Percentiles rank a stretch among this genome's conserved stretches.
These are phyloP conservation scores for Melanostoma scalare DNA, from an alignment of 2,888 invertebrate genomes.

Conservation along the genomic window DNA sequence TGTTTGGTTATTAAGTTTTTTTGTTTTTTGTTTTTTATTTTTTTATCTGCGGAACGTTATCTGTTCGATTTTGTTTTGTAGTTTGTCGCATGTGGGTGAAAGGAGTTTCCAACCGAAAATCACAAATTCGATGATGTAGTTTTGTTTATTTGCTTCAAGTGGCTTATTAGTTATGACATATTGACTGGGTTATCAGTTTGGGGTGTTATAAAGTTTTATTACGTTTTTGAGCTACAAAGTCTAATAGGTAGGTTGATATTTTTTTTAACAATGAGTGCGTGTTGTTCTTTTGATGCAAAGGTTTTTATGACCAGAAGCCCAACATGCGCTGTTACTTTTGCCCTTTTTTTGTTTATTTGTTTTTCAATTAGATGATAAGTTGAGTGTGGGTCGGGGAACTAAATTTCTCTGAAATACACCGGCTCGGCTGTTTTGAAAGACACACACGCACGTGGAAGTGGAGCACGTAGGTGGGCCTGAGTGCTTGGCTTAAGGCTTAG, in stretches of 20 bases:
- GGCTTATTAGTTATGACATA: background rate
- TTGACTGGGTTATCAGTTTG: background rate
- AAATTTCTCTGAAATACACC: constrained; percentile 37
- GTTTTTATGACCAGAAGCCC: constrained; percentile 30
- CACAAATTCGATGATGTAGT: background rate
- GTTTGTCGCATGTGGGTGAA: background rate
- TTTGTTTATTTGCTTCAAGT: constrained; percentile 1
- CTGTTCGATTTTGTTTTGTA: background rate
- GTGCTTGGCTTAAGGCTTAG: constrained; percentile 5
- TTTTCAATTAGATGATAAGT: constrained; percentile 32
- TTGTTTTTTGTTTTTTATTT: background rate
- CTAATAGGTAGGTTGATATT: background rate
- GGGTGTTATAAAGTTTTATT: constrained; percentile 20
- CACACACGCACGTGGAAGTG: background rate
- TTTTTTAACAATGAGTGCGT: constrained; percentile 6
- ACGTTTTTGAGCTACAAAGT: background rate
- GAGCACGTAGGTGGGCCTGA: constrained; percentile 34
- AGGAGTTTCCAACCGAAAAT: background rate
- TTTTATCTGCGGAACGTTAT: constrained; percentile 9
- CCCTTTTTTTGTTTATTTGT: constrained; percentile 20
- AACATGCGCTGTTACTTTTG: background rate
- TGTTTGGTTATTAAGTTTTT: background rate
- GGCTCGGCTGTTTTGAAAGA: constrained; percentile 10
- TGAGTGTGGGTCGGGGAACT: constrained; percentile 19
- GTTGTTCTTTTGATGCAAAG: constrained; percentile 5